A percentile compares a stretch with the other conserved stretches of the same genome.
These are phyloP conservation scores for Deroptyus accipitrinus DNA, from an alignment of 2,113 vertebrate genomes.

Conservation along the genomic window DNA sequence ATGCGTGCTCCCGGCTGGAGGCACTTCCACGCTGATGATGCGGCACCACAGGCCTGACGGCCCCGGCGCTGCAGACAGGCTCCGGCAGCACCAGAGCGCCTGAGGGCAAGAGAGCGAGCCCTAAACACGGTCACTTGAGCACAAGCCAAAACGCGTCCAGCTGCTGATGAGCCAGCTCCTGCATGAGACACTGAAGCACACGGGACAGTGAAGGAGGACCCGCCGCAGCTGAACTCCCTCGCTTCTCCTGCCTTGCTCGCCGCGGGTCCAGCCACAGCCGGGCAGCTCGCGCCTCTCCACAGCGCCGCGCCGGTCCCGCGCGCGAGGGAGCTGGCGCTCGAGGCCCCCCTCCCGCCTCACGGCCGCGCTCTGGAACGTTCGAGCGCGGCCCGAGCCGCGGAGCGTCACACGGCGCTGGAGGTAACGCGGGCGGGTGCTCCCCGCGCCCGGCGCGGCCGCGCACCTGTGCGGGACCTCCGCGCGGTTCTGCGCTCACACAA, in stretches of 20 bases:
- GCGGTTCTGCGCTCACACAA: too few species aligned
- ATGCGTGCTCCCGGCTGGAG: accelerated
- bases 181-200: accelerated
- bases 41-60: background rate
- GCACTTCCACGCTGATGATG: accelerated
- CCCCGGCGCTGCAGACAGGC: accelerated
- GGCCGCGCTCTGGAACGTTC: background rate
- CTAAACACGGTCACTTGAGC: accelerated
- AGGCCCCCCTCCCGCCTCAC: too few species aligned
- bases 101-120: too few species aligned
- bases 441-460: too few species aligned
- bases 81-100: accelerated
- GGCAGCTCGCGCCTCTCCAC: background rate
- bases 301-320: background rate
- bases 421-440: accelerated
- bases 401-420: too few species aligned
- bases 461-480: background rate
- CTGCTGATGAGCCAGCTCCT: accelerated
- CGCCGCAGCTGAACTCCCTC: accelerated
- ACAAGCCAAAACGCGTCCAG: accelerated
- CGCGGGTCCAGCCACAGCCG: accelerated
- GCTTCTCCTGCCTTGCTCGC: accelerated
- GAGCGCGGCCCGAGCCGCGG: too few species aligned
- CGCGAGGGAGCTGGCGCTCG: too few species aligned
- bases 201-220: accelerated